A percentile compares a stretch with the other conserved stretches of the same genome.
These are phyloP conservation scores for Nineta flava DNA, from an alignment of 2,888 invertebrate genomes.

Conservation along the genomic window DNA sequence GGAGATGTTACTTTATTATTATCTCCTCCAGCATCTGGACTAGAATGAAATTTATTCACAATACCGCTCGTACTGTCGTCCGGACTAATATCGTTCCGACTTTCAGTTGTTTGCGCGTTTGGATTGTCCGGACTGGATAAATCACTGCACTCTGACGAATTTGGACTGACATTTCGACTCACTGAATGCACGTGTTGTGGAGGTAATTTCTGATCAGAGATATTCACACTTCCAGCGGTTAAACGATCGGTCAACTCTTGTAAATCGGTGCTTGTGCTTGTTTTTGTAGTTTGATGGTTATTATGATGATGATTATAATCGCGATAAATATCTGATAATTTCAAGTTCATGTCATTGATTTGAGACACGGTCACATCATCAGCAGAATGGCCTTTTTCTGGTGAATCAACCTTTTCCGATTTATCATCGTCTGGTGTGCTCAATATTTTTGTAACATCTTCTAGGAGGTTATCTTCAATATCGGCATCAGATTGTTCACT, in stretches of 20 bases:
- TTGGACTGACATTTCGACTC: conserved; percentile 18
- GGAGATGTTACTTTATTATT: neutral
- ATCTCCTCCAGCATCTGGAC: neutral
- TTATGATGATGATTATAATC: neutral
- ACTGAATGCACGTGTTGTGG: conserved; percentile 1
- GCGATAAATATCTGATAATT: neutral
- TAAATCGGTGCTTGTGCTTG: neutral
- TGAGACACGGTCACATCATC: neutral
- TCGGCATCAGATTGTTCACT: conserved; percentile 67
- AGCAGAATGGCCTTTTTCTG: neutral
- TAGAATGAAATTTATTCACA: neutral
- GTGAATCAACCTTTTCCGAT: conserved; percentile 22
- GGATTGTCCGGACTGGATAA: conserved; percentile 30
- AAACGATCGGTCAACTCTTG: neutral
- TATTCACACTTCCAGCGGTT: conserved; percentile 15
- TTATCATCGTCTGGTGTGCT: neutral
- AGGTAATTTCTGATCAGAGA: conserved; percentile 17
- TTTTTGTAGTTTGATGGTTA: neutral
- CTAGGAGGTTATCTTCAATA: conserved; percentile 60
- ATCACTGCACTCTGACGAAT: conserved; percentile 40
- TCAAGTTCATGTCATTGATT: neutral
- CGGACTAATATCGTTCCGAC: conserved; percentile 15
- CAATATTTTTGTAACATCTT: conserved; percentile 31
- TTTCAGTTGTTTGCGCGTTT: conserved; percentile 17
- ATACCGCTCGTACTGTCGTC: neutral